These are phyloP conservation scores for Erethizon dorsatum DNA, from an alignment of 2,797 vertebrate genomes.

Conservation along the genomic window DNA sequence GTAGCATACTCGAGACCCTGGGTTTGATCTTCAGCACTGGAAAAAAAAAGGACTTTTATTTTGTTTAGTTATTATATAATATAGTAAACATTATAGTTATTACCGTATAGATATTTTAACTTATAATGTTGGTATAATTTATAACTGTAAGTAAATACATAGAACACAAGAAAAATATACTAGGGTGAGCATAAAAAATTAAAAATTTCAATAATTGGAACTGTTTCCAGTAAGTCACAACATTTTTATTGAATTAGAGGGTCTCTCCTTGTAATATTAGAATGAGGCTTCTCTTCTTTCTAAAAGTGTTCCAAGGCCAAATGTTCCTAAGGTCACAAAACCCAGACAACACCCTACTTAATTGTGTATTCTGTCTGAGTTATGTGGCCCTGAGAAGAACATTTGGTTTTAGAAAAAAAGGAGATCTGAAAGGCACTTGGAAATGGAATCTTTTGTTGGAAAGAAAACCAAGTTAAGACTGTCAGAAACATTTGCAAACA, in stretches of 20 bases:
- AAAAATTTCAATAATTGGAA: conserved; percentile 10
- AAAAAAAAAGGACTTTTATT: background rate
- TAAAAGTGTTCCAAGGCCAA: background rate
- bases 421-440: background rate
- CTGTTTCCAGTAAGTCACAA: background rate
- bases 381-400: background rate
- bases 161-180: conserved; percentile 25
- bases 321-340: background rate
- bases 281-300: conserved; percentile 19
- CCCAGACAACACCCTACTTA: background rate
- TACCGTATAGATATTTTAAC: background rate
- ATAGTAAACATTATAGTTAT: background rate
- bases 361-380: background rate
- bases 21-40: background rate
- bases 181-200: background rate
- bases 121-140: background rate
- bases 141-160: background rate
- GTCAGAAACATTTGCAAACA: background rate
- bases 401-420: background rate
- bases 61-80: background rate
- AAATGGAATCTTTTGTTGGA: conserved; percentile 39
- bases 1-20: too few relatives aligned
- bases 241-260: background rate
- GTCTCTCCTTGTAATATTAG: background rate
- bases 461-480: background rate